Conservation (phyloP, 2,113 vertebrate genomes). For the Otolemur garnettii region DNA sequence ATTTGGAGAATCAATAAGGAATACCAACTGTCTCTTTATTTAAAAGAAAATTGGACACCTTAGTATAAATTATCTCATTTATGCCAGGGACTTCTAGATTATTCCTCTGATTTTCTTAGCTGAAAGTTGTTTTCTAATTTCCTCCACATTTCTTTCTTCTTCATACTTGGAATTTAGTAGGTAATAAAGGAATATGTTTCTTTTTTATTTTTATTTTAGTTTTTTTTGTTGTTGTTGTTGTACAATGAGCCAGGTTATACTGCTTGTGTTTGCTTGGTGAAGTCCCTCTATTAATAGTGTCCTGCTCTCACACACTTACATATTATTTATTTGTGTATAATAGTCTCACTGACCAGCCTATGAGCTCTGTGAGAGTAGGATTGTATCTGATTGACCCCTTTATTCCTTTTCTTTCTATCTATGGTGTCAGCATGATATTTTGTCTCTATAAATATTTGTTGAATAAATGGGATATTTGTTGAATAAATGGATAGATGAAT, state of each 20-base stretch:
- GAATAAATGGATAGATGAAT: background rate
- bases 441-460: background rate
- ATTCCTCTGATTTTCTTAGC: background rate
- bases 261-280: too few species aligned
- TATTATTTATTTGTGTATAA: background rate
- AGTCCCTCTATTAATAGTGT: too few species aligned
- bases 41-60: background rate
- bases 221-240: too few species aligned
- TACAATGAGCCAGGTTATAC: too few species aligned
- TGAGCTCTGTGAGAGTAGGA: background rate
- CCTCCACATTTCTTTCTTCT: background rate
- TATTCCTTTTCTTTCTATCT: background rate
- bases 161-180: background rate
- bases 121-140: background rate
- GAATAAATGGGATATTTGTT: background rate
- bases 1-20: background rate
- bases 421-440: background rate
- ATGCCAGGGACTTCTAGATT: background rate
- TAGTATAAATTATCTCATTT: background rate
- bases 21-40: background rate
- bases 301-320: too few species aligned
- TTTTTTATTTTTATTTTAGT: background rate
- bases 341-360: background rate
- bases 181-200: background rate
- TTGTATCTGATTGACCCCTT: background rate